Percentiles rank a stretch among this genome's conserved stretches.
Conservation (phyloP, 2,797 vertebrate genomes). For the Graptemys geographica region DNA sequence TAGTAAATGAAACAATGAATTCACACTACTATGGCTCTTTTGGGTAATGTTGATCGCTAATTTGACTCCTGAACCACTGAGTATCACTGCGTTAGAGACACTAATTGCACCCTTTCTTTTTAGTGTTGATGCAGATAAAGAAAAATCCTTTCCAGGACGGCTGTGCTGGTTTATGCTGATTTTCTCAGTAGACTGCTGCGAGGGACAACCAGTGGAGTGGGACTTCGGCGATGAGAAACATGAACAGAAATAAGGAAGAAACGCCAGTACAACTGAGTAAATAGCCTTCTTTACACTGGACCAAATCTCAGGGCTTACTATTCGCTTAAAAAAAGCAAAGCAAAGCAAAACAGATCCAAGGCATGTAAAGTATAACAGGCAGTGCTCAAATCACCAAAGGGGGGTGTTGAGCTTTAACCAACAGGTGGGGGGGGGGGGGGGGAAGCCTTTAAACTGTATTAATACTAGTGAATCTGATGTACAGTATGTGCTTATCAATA, state of each 20-base stretch:
- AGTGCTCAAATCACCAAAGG: constrained; percentile 25
- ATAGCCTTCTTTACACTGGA: background rate
- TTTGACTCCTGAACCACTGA: background rate
- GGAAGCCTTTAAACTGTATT: background rate
- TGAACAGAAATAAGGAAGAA: constrained; percentile 15
- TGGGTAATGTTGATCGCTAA: background rate
- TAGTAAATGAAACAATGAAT: background rate
- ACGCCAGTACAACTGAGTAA: background rate
- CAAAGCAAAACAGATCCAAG: background rate
- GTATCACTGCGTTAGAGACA: background rate
- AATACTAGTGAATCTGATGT: background rate
- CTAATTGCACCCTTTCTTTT: background rate
- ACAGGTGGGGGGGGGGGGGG: background rate
- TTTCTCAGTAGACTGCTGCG: background rate
- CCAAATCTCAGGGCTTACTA: background rate
- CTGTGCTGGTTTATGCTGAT: constrained; percentile 38
- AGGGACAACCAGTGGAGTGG: constrained; percentile 8
- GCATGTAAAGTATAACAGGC: background rate
- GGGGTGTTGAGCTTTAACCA: constrained; percentile 8
- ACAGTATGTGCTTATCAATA: constrained; percentile 37
- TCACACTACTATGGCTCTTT: background rate
- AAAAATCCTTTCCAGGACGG: constrained; percentile 1
- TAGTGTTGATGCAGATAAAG: background rate
- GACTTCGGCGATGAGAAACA: constrained; percentile 18
- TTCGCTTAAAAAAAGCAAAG: constrained; percentile 31